Percentiles rank a stretch among this genome's conserved stretches.
These are phyloP conservation scores for Chrysemys picta DNA, from an alignment of 2,113 vertebrate genomes.

Conservation along the genomic window DNA sequence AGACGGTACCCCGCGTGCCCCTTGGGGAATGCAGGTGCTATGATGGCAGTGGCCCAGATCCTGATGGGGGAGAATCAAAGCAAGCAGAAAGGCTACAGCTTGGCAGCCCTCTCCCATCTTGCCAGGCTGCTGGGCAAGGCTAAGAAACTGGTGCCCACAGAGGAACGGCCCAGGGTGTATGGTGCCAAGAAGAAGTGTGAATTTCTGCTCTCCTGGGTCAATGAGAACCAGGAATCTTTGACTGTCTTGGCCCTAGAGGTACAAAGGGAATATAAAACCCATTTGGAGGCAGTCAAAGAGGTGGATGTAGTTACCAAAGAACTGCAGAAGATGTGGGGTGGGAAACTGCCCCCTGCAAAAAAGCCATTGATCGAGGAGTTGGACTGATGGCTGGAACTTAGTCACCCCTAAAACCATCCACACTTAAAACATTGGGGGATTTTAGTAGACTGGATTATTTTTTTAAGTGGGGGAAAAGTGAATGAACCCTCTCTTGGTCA, in stretches of 20 bases:
- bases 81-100: constrained; percentile 71
- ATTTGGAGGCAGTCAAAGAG: constrained; percentile 50
- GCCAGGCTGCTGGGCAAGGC: constrained; percentile 70
- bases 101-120: constrained; percentile 85
- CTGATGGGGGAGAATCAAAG: constrained; percentile 74
- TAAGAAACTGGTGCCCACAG: constrained; percentile 54
- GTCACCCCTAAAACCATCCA: not conserved
- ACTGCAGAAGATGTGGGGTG: constrained; percentile 80
- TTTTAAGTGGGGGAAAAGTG: not conserved
- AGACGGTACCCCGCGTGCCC: constrained; percentile 77
- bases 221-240: constrained; percentile 74
- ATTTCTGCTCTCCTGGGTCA: constrained; percentile 87
- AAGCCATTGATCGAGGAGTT: constrained; percentile 84
- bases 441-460: not conserved
- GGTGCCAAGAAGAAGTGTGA: constrained; percentile 87
- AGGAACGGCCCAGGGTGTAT: constrained; percentile 70
- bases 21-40: constrained; percentile 68
- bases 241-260: constrained; percentile 73
- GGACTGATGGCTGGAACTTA: constrained; percentile 21
- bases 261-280: constrained; percentile 74
- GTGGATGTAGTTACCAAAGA: constrained; percentile 76
- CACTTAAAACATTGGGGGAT: not conserved
- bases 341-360: constrained; percentile 65
- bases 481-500: not conserved
- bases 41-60: constrained; percentile 82